Base-by-base conservation (phyloP, 2,797 vertebrate species). In the Macrochelys suwanniensis region DNA sequence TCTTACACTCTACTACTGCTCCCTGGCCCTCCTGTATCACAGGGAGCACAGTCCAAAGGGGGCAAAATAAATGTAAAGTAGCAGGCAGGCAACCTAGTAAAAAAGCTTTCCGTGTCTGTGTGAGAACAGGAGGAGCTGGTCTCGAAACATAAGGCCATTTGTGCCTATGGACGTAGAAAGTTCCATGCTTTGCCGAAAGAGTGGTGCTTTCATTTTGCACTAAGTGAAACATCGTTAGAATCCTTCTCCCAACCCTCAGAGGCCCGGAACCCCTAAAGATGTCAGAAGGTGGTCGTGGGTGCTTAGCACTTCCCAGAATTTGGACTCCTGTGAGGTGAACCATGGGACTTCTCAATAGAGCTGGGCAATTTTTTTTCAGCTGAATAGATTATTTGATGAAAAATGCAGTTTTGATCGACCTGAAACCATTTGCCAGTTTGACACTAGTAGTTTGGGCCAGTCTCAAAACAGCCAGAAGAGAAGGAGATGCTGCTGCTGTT, bases 181-280 rank as follows among this genome's bases (percentile, higher is more conserved):
- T 7, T 31, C 16, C 53, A 4, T 13, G 0, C 54, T 59, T 57
- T 57, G 25, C 50, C 45, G 3, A 87, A 45, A 45, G 7, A 9
- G 0, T 42, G 25, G 7, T 5, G 23, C 26, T 83, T 31, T 19
- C 45, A 37, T 5, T 33, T 11, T 25, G 23, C 81, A 23, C 12
- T 17, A 2, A 56, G n/a, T 0, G 33, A 47, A 25, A 42, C 47
- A 4, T 10, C 1, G 0, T 21, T 12, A 45, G 49, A 15, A 28
- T 45, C 16, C 21, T 51, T 56, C 76, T 47, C 65, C 25, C 8
- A 47, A 21, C 10, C 50, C 28, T 37, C 8, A 13, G 33, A 37
- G 50, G 12, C 12, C 11, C 50, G 25, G 19, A 25, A 37, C 13
- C 78, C 78, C 31, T 53, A 37, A 25, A n/a, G 23, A 50, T 11